Percentiles rank a stretch among this genome's conserved stretches.
phyloP scores from a whole-genome alignment of 92 coral and sea anemone species.

The Phenganax marumi region DNA sequence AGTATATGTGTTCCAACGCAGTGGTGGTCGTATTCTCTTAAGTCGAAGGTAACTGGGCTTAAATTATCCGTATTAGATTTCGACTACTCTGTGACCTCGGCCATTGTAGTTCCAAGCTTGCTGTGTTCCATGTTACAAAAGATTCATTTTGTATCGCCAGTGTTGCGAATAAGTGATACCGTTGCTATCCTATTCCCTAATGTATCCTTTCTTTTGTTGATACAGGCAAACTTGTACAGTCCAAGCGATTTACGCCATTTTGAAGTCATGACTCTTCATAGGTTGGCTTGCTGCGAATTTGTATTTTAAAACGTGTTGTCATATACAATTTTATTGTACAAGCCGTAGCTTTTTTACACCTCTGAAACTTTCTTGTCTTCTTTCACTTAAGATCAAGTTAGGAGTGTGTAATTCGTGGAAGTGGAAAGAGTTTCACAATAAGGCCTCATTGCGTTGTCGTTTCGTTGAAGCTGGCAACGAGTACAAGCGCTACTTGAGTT shows the following conservation, averaged over 20 bases:
- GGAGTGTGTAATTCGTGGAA: constrained; percentile 23
- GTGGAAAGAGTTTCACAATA: neutral
- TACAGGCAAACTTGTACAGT: constrained; percentile 3
- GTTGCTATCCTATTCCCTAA: constrained; percentile 5
- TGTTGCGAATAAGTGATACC: constrained; percentile 9
- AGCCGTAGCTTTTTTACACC: neutral
- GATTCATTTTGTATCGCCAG: neutral
- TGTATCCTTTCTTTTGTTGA: constrained; percentile 1
- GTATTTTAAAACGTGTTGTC: constrained; percentile 20
- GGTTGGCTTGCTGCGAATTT: constrained; percentile 11
- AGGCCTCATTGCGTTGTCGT: constrained; percentile 20
- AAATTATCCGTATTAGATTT: constrained; percentile 6
- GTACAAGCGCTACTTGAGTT: constrained; percentile 16
- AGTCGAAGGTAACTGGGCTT: constrained; percentile 33
- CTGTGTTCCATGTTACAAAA: constrained; percentile 11
- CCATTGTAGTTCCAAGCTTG: neutral
- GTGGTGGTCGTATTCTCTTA: constrained; percentile 2
- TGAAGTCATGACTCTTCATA: constrained; percentile 7
- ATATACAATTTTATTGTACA: neutral
- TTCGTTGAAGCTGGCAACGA: neutral
- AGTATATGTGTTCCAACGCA: constrained; percentile 3
- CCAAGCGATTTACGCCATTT: constrained; percentile 30
- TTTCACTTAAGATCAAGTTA: constrained; percentile 10
- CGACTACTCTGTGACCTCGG: constrained; percentile 17
- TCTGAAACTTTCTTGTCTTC: neutral